Evolutionary conservation across 2,113 vertebrate genomes (phyloP), one percentile per base, ranked within the genome.

Genomic region (Tursiops truncatus): DNA sequence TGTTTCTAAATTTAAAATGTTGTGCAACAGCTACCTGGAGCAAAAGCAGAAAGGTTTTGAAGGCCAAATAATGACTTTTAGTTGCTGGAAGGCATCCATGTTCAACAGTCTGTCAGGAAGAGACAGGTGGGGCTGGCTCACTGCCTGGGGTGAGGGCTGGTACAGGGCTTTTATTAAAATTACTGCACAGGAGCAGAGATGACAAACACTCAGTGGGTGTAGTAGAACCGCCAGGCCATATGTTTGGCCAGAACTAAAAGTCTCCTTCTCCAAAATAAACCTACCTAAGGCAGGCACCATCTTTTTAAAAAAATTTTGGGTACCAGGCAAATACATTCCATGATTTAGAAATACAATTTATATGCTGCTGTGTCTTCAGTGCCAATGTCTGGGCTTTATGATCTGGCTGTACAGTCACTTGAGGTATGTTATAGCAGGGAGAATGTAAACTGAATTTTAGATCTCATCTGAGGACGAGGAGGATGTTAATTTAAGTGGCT

Each of bases 111-210:
- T 74, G 68, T 87, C 92, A 96, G 92, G 70, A 91, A 73, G 92
- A 82, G 97, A 87, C 96, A 97, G 95, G 94, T 98, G 95, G 71
- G 65, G 79, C 83, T 73, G 89, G 73, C 89, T 86, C 2, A 9
- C 89, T 84, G 33, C 73, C 96, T 86, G 92, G 36, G 65, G 58
- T 41, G 95, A 74, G 21, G 88, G 77, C 81, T 73, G 81, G 62
- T 58, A 10, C 62, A 53, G 65, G 12, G 47, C 88, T 96, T 97
- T 89, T 85, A 93, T 95, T 93, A 94, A 93, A 83, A 97, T 83
- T 62, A 44, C 23, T 56, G 50, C 83, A 74, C 60, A n/a, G 38
- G 38, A 50, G 31, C 14, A 1, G 82, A 85, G 89, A 82, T 56
- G 74, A 65, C n/a, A 71, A 93, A 97, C 62, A 89, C 62, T 71